Evolutionary conservation across 2,113 vertebrate species (phyloP).

Genomic region (Charina bottae): DNA sequence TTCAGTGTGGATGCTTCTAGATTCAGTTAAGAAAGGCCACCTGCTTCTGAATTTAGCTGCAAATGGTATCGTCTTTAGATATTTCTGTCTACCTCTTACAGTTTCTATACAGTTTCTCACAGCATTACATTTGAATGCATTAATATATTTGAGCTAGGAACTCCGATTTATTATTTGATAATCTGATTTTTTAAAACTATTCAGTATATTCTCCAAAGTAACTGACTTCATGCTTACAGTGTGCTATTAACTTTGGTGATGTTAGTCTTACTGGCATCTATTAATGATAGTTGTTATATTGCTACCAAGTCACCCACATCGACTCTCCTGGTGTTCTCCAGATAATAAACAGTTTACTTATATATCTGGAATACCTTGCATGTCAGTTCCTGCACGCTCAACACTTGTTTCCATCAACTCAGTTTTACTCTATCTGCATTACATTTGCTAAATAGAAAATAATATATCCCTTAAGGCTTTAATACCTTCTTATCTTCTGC

Average conservation of each 20-base stretch:
- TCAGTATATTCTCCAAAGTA: not conserved
- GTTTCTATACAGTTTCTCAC: not conserved
- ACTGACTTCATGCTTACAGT: not conserved
- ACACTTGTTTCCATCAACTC: slow-evolving; percentile 30
- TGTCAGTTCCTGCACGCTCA: slow-evolving; percentile 53
- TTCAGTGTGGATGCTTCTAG: not conserved
- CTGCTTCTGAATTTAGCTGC: not conserved
- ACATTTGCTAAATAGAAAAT: slow-evolving; percentile 47
- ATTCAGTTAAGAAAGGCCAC: not conserved
- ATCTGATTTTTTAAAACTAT: not conserved
- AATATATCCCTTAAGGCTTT: slow-evolving; percentile 34
- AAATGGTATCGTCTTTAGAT: not conserved
- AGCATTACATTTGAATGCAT: not conserved
- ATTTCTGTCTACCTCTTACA: not conserved
- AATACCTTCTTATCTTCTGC: slow-evolving; percentile 35
- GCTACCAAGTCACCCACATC: slow-evolving; percentile 1
- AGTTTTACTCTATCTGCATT: slow-evolving; percentile 35
- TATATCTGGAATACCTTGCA: slow-evolving; percentile 52
- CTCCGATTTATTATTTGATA: not conserved
- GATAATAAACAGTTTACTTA: slow-evolving; percentile 50
- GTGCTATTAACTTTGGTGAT: not conserved
- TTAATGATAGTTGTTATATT: slow-evolving; percentile 39
- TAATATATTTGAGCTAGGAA: not conserved
- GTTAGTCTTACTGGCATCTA: slow-evolving; percentile 22
- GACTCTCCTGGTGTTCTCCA: slow-evolving; percentile 38